A percentile compares a stretch with the other conserved stretches of the same genome.
Evolutionary conservation across 1,140 invertebrate species (phyloP).

Genomic region (Drosophila asahinai): DNA sequence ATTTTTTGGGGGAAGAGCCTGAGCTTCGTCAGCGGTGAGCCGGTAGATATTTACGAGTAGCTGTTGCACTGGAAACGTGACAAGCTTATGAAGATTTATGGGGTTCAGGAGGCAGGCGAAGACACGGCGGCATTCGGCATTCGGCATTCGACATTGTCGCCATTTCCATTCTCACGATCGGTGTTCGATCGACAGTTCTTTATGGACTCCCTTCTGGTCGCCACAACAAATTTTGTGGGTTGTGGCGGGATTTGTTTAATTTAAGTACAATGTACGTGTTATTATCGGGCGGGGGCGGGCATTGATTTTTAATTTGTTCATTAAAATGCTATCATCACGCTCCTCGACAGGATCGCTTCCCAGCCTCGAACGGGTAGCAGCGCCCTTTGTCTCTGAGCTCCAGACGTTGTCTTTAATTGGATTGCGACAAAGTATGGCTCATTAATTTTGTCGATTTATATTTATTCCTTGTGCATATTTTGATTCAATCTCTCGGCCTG

Average conservation of each 20-base stretch:
- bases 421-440: slow-evolving; percentile 60
- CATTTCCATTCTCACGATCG: slow-evolving; percentile 83
- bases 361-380: slow-evolving; percentile 27
- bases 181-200: slow-evolving; percentile 81
- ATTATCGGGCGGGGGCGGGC: slow-evolving; percentile 37
- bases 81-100: slow-evolving; percentile 84
- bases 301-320: slow-evolving; percentile 83
- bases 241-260: slow-evolving; percentile 57
- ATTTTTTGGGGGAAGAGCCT: slow-evolving; percentile 34
- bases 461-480: slow-evolving; percentile 41
- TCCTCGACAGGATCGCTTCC: slow-evolving; percentile 36
- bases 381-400: slow-evolving; percentile 1
- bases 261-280: slow-evolving; percentile 80
- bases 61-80: slow-evolving; percentile 83
- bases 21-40: slow-evolving; percentile 43
- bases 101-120: slow-evolving; percentile 67
- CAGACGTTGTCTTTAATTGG: slow-evolving; percentile 48
- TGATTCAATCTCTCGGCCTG: slow-evolving; percentile 24
- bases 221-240: slow-evolving; percentile 46
- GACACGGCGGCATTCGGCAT: slow-evolving; percentile 42
- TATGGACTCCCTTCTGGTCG: slow-evolving; percentile 31
- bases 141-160: slow-evolving; percentile 72
- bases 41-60: slow-evolving; percentile 78
- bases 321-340: slow-evolving; percentile 83
- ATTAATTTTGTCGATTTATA: slow-evolving; percentile 71